Base-by-base conservation (phyloP, 2,888 invertebrate genomes). In the Eupithecia centaureata region DNA sequence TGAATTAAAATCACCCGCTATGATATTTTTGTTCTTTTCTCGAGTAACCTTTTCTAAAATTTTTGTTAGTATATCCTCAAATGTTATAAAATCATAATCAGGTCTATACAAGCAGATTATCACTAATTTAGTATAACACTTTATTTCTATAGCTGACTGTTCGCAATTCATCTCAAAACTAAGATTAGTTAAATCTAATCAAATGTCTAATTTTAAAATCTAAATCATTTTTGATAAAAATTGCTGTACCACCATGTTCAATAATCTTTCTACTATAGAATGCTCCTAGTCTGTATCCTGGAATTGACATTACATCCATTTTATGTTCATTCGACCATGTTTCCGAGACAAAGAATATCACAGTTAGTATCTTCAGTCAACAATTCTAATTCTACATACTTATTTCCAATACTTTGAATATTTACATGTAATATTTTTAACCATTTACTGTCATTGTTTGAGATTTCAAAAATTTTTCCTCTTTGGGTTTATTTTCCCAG, bases 1-100 rank as follows among this genome's bases (percentile, higher is more conserved):
- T 22, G 52, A 33, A 33, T 61, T 61, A 32, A 61, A 61, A 25
- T 61, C 61, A 5, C 61, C 61, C 8, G 61, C 61, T 33, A 61
- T 52, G 13, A 61, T 22, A 25, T 52, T 22, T 52, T 52, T 61
- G 13, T 61, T 61, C 4, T 18, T 32, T 33, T 61, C 52, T 25
- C 25, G 18, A 2, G 8, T 13, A 18, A 2, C 2, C 35, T 61
- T 61, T 12, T 52, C 25, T 25, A 61, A 15, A 10, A 61, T 7
- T 61, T 52, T 61, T 10, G 61, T 52, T 5, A 61, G 7, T 32
- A 61, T 13, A 51, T 61, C 61, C 22, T 32, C 28, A 51, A 61
- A 61, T 18, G 51, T 51, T 30, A 10, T n/a, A 51, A n/a, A 51
- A 51, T 61, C 61, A 18, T 61, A 18, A 18, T 51, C 32, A n/a